Base-by-base conservation (phyloP, 2,797 vertebrate species). In the Pipistrellus kuhlii region DNA sequence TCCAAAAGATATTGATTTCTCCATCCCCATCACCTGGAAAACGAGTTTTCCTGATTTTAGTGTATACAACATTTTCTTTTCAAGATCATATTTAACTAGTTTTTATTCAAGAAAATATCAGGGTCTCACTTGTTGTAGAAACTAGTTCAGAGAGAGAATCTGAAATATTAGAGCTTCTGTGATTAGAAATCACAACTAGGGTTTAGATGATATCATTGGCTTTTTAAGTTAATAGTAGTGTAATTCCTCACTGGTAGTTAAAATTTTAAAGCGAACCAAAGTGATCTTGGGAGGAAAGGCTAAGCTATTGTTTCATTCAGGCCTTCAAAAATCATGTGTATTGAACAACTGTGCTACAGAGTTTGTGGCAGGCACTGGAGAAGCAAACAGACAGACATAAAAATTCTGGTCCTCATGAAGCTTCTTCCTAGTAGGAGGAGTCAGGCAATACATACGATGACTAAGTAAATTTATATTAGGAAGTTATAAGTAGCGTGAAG, bases 1-100 rank as follows among this genome's bases (percentile, higher is more conserved):
- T 96, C 85, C 72, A 84, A 75, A 95, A 85, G 85, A 69, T 86
- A 21, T 0, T 82, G 51, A 93, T 87, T 88, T 94, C 35, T 32
- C 48, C 14, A 48, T 9, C 38, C 14, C 21, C 53, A 80, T 41
- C 11, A 27, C 32, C 46, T 76, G 64, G 46, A 77, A 94, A 94
- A 76, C 20, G 83, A 57, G 71, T 80, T 82, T 90, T 30, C 62
- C 23, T 96, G 21, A 85, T 73, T 94, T 94, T 75, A 91, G n/a
- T 14, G 6, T 69, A 48, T 1, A 53, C 12, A 64, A 23, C 53
- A 17, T 81, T 86, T 84, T 82, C n/a, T 93, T 78, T 92, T 73
- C 51, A 41, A 66, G 38, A 72, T 95, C 35, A 8, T 92, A 57
- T 93, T 89, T 91, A 83, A 23, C 38, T 81, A 76, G 46, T 77